phyloP scores from a whole-genome alignment of 37 sponge, comb jelly and placozoan species.

The Petrosia ficiformis region DNA sequence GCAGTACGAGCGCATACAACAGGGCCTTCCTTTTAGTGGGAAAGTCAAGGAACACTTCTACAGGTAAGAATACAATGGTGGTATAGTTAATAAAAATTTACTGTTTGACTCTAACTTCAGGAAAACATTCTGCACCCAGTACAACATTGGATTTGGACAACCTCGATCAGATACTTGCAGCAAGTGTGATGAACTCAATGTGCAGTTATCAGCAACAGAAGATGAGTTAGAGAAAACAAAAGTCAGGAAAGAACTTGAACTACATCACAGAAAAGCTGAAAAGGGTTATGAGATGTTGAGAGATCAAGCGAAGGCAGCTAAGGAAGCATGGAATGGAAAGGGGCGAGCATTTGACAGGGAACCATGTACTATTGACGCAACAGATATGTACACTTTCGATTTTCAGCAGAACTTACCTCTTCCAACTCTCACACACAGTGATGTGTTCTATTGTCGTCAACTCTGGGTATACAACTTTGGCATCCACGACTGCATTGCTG shows the following conservation, averaged over 20 bases:
- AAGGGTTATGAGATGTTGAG: constrained; percentile 30
- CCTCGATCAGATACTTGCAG: constrained; percentile 48
- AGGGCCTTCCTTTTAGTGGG: no score
- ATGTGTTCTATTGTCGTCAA: constrained; percentile 43
- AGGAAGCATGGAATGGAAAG: no score
- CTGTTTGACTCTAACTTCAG: no score
- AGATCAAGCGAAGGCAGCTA: constrained; percentile 10
- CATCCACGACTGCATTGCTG: constrained; percentile 19
- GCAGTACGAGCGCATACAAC: no score
- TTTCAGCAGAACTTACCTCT: constrained; percentile 45
- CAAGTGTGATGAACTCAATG: constrained; percentile 29
- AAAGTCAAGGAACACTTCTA: no score
- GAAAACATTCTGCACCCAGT: constrained; percentile 47
- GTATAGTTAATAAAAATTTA: no score
- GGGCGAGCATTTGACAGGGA: no score
- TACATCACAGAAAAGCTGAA: constrained; percentile 30
- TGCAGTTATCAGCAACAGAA: constrained; percentile 4
- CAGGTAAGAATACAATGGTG: no score
- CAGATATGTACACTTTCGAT: constrained; percentile 32
- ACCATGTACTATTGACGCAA: background rate
- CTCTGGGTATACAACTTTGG: constrained; percentile 55
- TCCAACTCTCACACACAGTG: constrained; percentile 27
- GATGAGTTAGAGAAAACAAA: constrained; percentile 1
- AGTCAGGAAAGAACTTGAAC: constrained; percentile 24
- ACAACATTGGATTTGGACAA: constrained; percentile 46